Percentiles rank a stretch among this genome's conserved stretches.
Evolutionary conservation across 2,113 vertebrate genomes (phyloP).

Genomic region (Gallinago media): DNA sequence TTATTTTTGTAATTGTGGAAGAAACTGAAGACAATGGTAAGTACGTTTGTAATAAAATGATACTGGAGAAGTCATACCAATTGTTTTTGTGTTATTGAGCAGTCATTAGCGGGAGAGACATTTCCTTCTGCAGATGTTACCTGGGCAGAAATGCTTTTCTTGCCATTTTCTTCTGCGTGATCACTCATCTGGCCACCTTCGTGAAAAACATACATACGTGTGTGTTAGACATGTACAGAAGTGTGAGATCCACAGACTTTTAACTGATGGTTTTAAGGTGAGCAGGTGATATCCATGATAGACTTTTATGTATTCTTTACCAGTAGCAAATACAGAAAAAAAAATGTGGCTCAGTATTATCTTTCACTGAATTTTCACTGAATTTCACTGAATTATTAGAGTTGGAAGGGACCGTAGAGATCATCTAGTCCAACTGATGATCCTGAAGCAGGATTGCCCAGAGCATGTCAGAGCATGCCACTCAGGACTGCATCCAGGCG

Average conservation of each 20-base stretch:
- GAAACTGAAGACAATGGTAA: neutral
- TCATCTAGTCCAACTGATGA: too few relatives aligned
- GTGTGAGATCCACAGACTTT: neutral
- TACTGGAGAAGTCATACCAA: slow-evolving; percentile 54
- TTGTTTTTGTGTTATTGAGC: slow-evolving; percentile 38
- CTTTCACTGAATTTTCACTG: too few relatives aligned
- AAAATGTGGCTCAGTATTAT: neutral
- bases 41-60: neutral
- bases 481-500: too few relatives aligned
- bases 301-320: neutral
- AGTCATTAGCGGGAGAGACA: neutral
- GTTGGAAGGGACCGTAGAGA: too few relatives aligned
- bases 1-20: neutral
- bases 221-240: neutral
- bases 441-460: too few relatives aligned
- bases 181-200: slow-evolving; percentile 54
- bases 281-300: neutral
- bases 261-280: neutral
- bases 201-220: neutral
- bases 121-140: neutral
- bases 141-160: neutral
- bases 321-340: neutral
- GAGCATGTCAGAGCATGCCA: too few relatives aligned
- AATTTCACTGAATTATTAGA: too few relatives aligned
- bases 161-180: neutral